A percentile compares a stretch with the other conserved stretches of the same genome.
Conservation (phyloP, 2,113 vertebrate species). For the Phalacrocorax brasilianus region DNA sequence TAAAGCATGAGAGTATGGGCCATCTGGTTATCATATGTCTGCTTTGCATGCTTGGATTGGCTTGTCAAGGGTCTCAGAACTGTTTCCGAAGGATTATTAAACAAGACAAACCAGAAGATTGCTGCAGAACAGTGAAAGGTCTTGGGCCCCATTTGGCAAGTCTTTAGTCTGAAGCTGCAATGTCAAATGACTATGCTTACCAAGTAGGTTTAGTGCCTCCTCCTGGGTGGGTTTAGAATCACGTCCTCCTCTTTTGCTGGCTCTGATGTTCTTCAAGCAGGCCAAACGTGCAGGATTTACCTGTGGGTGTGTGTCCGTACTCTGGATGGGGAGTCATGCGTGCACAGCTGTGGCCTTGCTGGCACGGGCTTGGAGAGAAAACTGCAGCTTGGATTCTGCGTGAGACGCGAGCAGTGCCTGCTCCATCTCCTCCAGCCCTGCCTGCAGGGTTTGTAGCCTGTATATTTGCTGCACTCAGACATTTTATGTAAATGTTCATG, state of each 20-base stretch:
- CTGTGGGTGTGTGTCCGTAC: rapidly evolving
- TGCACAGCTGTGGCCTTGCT: rapidly evolving
- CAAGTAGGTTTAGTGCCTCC: neutral
- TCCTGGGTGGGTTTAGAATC: neutral
- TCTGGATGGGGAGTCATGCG: rapidly evolving
- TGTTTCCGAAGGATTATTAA: neutral
- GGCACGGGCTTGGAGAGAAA: rapidly evolving
- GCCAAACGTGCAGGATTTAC: too few relatives aligned
- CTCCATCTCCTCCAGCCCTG: rapidly evolving
- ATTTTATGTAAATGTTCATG: rapidly evolving
- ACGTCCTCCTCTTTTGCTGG: neutral
- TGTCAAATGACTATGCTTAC: neutral
- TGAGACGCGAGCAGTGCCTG: rapidly evolving
- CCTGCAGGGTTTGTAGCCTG: rapidly evolving
- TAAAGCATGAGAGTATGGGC: neutral
- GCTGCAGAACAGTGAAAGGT: neutral
- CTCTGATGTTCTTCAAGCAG: neutral
- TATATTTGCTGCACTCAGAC: rapidly evolving
- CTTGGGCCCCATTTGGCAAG: neutral
- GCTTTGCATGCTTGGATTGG: neutral
- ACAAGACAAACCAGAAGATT: neutral
- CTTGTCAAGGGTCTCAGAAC: slow-evolving; percentile 11
- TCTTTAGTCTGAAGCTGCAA: neutral
- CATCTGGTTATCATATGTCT: slow-evolving; percentile 51
- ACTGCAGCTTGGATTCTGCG: neutral